Conservation (phyloP, 2,113 vertebrate genomes). For the Vulpes lagopus region DNA sequence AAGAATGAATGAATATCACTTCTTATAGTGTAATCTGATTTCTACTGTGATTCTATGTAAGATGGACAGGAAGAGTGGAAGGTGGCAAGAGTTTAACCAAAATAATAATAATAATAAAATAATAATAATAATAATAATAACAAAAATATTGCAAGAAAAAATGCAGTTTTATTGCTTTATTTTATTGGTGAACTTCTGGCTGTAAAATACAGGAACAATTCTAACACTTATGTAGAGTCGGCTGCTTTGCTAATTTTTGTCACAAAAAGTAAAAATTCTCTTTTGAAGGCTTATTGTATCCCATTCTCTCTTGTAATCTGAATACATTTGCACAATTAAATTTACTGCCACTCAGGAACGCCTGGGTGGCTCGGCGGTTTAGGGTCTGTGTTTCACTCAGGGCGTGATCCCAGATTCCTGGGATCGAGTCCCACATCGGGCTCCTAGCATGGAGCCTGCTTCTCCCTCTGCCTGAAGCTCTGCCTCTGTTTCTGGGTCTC, state of each 20-base stretch:
- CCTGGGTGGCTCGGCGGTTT: too few relatives aligned
- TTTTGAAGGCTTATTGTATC: neutral
- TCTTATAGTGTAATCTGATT: neutral
- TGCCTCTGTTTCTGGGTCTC: too few relatives aligned
- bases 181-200: neutral
- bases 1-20: neutral
- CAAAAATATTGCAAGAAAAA: neutral
- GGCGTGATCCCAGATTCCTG: too few relatives aligned
- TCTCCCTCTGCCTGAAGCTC: too few relatives aligned
- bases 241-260: neutral
- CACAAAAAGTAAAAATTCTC: neutral
- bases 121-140: too few relatives aligned
- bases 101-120: too few relatives aligned
- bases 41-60: neutral
- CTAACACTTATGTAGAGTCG: neutral
- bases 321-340: neutral
- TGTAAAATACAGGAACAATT: neutral
- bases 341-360: neutral
- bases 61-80: fast-evolving
- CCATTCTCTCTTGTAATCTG: neutral
- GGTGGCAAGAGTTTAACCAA: neutral
- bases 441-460: too few relatives aligned
- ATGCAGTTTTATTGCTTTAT: neutral
- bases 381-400: too few relatives aligned
- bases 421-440: too few relatives aligned